phyloP scores from a whole-genome alignment of 2,888 invertebrate genomes.

The Trissoscelio sp. region DNA sequence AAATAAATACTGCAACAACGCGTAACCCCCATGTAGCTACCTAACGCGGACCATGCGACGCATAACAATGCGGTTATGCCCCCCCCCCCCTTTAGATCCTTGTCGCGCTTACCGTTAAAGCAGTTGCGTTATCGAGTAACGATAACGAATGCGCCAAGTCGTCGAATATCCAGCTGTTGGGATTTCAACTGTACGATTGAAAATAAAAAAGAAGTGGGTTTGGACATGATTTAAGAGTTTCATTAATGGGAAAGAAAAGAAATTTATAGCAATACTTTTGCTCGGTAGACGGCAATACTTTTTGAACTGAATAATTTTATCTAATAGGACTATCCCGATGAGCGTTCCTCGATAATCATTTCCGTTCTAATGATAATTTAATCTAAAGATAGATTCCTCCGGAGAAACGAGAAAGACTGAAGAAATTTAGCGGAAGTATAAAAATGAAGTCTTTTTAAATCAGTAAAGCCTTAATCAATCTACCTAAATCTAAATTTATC shows the following conservation, averaged over 20 bases:
- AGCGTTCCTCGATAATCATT: conserved; percentile 36
- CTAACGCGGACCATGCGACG: conserved; percentile 49
- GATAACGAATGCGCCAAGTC: conserved; percentile 60
- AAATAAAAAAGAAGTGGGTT: not conserved
- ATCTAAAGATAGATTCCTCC: conserved; percentile 15
- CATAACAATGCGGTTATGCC: conserved; percentile 60
- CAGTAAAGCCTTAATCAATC: conserved; percentile 2
- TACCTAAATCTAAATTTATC: not conserved
- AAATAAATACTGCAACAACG: conserved; percentile 59
- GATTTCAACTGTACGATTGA: conserved; percentile 21
- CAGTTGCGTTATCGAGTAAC: conserved; percentile 53
- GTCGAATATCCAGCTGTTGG: conserved; percentile 38
- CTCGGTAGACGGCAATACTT: not conserved
- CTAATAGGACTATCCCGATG: conserved; percentile 12
- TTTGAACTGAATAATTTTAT: conserved; percentile 10
- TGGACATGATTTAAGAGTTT: conserved; percentile 20
- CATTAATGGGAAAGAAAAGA: too few relatives aligned
- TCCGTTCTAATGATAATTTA: conserved; percentile 46
- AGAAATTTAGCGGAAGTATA: not conserved
- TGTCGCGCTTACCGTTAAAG: conserved; percentile 33
- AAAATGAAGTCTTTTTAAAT: conserved; percentile 17
- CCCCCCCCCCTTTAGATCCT: not conserved
- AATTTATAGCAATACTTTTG: too few relatives aligned
- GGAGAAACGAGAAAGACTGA: not conserved
- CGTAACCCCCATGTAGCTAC: conserved; percentile 44